Evolutionary conservation across 2,113 vertebrate species (phyloP), one percentile per base, ranked within the genome.

Genomic region (Lasiurus cinereus): DNA sequence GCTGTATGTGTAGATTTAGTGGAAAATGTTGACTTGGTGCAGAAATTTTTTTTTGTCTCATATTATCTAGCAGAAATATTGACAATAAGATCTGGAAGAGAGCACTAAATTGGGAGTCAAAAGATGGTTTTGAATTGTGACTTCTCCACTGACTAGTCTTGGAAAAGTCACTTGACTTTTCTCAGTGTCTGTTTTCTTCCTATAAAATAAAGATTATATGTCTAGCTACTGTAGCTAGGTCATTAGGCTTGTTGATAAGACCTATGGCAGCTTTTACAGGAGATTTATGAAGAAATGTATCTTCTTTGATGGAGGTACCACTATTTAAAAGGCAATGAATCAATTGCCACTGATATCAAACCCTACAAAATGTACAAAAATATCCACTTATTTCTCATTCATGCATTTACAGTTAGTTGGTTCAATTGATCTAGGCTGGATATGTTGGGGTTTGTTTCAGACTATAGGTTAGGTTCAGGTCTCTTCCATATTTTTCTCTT

Each of bases 1-100:
- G 72, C 88, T 85, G 50, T 52, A 64, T 92, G 67, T 91, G 54
- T 94, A 85, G 48, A 90, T 88, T 95, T 95, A 78, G 72, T 29
- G 66, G 19, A n/a, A 84, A 24, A 36, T 48, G 54, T 90, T 90
- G 54, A 83, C 76, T 85, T 94, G 54, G 24, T 90, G 8, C 52
- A 82, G 56, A 92, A 88, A 69, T 64, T 77, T 95, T 73, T 56
- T 91, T 8, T 83, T 94, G 8, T 12, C n/a, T 39, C 39, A 78
- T 56, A 56, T 69, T 69, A 67, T 21, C 9, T 88, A 92, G 90
- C 69, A 79, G 15, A 90, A 52, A 93, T 87, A 77, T 24, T 92
- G 76, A 87, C 24, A 66, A 7, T 79, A 84, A 39, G 2, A 69
- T 59, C 80, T 90, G n/a, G 16, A 93, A 92, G 14, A 88, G 21